Conservation (phyloP, 2,888 invertebrate species). For the Saturnia pavonia region DNA sequence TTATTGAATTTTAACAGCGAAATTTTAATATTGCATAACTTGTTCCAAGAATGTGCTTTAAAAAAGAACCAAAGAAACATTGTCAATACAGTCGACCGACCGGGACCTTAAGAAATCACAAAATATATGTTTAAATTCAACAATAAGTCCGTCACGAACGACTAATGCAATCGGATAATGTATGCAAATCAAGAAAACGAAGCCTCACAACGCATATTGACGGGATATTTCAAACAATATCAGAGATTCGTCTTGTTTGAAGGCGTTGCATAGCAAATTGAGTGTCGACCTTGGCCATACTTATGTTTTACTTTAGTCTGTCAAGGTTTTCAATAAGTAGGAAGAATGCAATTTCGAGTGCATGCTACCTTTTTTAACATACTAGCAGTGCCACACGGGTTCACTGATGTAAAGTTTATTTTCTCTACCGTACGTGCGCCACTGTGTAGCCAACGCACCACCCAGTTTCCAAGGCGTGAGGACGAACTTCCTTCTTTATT, state of each 20-base stretch:
- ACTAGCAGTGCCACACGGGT: too few species aligned
- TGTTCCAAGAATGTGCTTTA: neutral
- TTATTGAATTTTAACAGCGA: neutral
- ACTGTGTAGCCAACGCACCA: too few species aligned
- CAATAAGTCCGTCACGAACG: neutral
- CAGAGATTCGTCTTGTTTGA: slow-evolving; percentile 2
- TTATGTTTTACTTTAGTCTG: neutral
- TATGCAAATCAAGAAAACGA: slow-evolving; percentile 1
- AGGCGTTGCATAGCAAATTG: neutral
- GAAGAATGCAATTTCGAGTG: neutral
- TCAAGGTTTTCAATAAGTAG: neutral
- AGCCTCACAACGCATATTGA: slow-evolving; percentile 5
- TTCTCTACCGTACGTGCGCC: too few species aligned
- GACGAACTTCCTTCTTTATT: too few species aligned
- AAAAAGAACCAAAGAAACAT: neutral
- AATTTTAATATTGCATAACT: neutral
- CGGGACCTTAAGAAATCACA: neutral
- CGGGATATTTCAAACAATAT: neutral
- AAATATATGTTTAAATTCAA: neutral
- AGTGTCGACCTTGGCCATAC: neutral
- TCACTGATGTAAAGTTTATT: too few species aligned
- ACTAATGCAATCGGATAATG: slow-evolving; percentile 9
- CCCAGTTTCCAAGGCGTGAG: too few species aligned
- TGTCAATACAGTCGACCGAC: neutral
- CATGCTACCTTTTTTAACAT: neutral